These are phyloP conservation scores for Hippocampus abdominalis DNA, from an alignment of 2,113 vertebrate genomes.

Conservation along the genomic window DNA sequence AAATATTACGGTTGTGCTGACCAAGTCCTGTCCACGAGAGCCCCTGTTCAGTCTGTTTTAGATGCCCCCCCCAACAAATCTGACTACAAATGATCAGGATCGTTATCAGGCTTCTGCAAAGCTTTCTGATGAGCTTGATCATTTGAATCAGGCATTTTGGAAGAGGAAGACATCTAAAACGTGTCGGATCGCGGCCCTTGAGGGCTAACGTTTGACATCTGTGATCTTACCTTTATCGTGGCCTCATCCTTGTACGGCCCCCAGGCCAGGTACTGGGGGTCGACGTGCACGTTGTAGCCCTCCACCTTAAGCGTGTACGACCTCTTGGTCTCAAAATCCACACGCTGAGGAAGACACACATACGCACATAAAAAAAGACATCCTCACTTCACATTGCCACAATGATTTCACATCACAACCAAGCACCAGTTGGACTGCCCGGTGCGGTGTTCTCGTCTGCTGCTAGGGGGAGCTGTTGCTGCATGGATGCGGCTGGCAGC, in stretches of 20 bases:
- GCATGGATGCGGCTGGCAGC: slow-evolving; percentile 26
- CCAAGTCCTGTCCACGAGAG: no score
- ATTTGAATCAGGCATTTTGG: no score
- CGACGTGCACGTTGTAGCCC: slow-evolving; percentile 86
- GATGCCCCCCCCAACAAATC: no score
- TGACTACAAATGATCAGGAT: no score
- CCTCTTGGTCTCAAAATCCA: slow-evolving; percentile 93
- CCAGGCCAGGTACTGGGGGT: slow-evolving; percentile 87
- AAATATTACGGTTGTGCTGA: no score
- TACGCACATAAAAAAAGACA: not conserved
- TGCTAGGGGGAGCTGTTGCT: slow-evolving; percentile 72
- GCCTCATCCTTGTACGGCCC: slow-evolving; percentile 97
- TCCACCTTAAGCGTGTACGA: slow-evolving; percentile 90
- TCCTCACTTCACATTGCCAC: not conserved
- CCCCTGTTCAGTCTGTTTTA: no score
- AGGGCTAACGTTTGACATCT: not conserved
- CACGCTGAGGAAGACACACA: slow-evolving; percentile 62
- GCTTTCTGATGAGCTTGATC: no score
- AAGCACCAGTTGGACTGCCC: slow-evolving; percentile 6
- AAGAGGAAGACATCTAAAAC: not conserved
- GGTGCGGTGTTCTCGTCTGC: not conserved
- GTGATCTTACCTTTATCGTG: slow-evolving; percentile 80
- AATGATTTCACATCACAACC: not conserved
- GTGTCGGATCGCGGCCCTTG: not conserved
- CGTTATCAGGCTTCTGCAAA: no score